Percentiles rank a stretch among this genome's conserved stretches.
phyloP scores from a whole-genome alignment of 2,888 invertebrate genomes.

The Aporophyla nigra region DNA sequence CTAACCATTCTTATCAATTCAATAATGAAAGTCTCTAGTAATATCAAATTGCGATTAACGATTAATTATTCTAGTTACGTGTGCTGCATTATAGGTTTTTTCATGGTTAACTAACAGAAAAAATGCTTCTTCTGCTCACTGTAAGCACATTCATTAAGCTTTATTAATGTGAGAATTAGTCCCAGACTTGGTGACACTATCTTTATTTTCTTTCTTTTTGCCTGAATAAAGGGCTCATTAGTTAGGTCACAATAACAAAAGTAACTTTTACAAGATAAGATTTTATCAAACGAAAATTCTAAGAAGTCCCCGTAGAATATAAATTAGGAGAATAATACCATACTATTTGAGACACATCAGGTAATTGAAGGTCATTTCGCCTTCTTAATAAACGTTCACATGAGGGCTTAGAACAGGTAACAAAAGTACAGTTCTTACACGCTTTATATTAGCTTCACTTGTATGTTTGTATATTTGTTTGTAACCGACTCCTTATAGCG shows the following conservation, averaged over 20 bases:
- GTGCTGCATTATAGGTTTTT: background rate
- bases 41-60: background rate
- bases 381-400: background rate
- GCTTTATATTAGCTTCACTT: too few relatives aligned
- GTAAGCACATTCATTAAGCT: slow-evolving; percentile 11
- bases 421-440: too few relatives aligned
- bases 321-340: too few relatives aligned
- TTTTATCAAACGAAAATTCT: background rate
- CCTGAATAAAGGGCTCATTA: slow-evolving; percentile 12
- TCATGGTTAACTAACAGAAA: background rate
- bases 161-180: slow-evolving; percentile 9
- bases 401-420: too few relatives aligned
- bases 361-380: background rate
- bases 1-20: background rate
- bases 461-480: too few relatives aligned
- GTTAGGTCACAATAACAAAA: background rate
- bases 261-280: slow-evolving; percentile 7
- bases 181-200: background rate
- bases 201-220: slow-evolving; percentile 13
- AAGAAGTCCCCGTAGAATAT: background rate
- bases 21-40: background rate
- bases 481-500: too few relatives aligned
- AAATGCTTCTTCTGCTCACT: background rate
- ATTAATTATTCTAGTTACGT: too few relatives aligned
- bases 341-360: background rate